Evolutionary conservation across 2,888 invertebrate genomes (phyloP).

Genomic region (Standfussiana lucernea): DNA sequence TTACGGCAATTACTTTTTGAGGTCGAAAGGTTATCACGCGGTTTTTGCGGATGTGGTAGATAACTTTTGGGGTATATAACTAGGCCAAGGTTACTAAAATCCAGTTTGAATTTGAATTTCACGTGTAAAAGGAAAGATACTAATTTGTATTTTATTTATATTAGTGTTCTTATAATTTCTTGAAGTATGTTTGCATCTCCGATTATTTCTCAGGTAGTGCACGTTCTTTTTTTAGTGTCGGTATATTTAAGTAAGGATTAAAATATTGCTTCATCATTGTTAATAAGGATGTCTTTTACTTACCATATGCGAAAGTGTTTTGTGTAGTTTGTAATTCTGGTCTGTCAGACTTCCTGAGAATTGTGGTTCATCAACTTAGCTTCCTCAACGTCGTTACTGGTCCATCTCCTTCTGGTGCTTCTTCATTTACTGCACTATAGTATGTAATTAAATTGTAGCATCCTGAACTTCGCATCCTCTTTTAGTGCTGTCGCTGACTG

Average conservation of each 20-base stretch:
- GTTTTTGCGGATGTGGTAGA: conserved; percentile 30
- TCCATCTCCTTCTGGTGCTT: neutral
- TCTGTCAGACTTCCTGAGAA: neutral
- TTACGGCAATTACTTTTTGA: neutral
- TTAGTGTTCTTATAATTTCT: neutral
- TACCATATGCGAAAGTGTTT: neutral
- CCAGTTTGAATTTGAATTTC: conserved; percentile 4
- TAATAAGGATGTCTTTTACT: conserved; percentile 2
- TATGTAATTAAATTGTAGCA: neutral
- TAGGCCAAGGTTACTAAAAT: conserved; percentile 18
- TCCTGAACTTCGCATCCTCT: neutral
- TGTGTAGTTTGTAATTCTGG: neutral
- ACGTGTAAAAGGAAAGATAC: conserved; percentile 4
- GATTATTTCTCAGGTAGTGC: conserved; percentile 10
- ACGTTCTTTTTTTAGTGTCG: neutral
- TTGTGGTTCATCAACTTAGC: neutral
- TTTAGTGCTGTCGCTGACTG: neutral
- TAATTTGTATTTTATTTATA: conserved; percentile 5
- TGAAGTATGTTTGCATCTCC: conserved; percentile 14
- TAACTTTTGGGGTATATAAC: conserved; percentile 29
- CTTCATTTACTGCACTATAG: neutral
- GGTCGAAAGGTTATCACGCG: conserved; percentile 30
- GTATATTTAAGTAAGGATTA: neutral
- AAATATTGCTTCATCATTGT: conserved; percentile 20
- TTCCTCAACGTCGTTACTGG: neutral